A percentile compares a stretch with the other conserved stretches of the same genome.
phyloP scores from a whole-genome alignment of 2,113 vertebrate species.

The Osmerus eperlanus region DNA sequence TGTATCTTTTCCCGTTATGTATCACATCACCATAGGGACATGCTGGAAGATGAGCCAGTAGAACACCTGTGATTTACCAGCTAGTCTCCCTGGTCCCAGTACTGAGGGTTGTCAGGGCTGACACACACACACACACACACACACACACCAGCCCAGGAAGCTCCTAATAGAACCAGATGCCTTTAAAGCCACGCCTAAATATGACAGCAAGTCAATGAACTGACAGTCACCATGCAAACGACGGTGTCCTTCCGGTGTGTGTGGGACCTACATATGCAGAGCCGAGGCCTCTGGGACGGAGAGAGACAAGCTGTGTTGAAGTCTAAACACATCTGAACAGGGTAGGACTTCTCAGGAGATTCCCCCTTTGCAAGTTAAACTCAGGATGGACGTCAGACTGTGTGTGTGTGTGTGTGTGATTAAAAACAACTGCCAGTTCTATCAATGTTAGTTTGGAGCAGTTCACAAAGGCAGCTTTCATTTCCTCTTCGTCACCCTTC shows the following conservation, averaged over 20 bases:
- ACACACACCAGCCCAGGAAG: too few species aligned
- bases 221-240: slow-evolving; percentile 24
- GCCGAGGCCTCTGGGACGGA: slow-evolving; percentile 18
- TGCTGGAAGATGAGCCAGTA: neutral
- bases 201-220: slow-evolving; percentile 53
- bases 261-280: slow-evolving; percentile 44
- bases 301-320: neutral
- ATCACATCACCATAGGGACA: neutral
- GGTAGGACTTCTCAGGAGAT: neutral
- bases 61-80: slow-evolving; percentile 35
- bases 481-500: too few species aligned
- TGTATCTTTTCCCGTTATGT: neutral
- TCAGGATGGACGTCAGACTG: neutral
- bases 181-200: slow-evolving; percentile 20
- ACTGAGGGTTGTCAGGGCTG: slow-evolving; percentile 24
- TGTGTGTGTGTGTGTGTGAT: neutral
- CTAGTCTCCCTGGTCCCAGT: neutral
- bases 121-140: neutral
- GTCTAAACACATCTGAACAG: too few species aligned
- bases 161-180: too few species aligned
- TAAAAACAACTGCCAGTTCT: neutral
- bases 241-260: slow-evolving; percentile 39
- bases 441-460: neutral
- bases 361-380: neutral
- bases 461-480: too few species aligned